Evolutionary conservation across 2,797 vertebrate species (phyloP), one percentile per base, ranked within the genome.

Genomic region (Mallotus villosus): DNA sequence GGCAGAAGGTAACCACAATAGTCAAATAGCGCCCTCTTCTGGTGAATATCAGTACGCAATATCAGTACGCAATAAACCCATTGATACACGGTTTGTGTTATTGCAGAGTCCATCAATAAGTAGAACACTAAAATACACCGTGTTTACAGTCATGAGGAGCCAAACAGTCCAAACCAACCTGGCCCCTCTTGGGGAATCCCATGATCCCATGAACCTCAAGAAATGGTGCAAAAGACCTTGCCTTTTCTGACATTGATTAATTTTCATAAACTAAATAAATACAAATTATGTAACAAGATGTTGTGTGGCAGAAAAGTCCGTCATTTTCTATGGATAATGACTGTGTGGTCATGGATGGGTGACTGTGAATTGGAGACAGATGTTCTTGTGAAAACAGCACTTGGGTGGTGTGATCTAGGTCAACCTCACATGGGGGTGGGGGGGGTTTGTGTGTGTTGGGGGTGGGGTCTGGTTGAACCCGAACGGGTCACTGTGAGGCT

Each of bases 1-100:
- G 2, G 41, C 2, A 46, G 41, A 46, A 55, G 51, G 19, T 8
- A 67, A 67, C 51, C 63, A 67, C 61, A 63, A 57, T 63, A 80
- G 90, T 83, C 85, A 75, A 79, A 87, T 72, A 91, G 90, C 88
- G 59, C 90, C 91, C 89, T 88, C 92, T 89, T 78, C 91, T 93
- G 92, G 87, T 55, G 21, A 57, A 6, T 59, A 60, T 0, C 5
- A 67, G 22, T 41, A 75, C 73, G 70, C 17, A 68, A 14, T 11
- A 46, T 0, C 5, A 67, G 22, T 41, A 75, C 73, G 70, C 17
- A 68, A 14, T 11, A 46, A 46, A 72, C 7, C 2, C 4, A 68
- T 66, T 51, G 22, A n/a, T 59, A 2, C 21, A 2, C 6, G 46
- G 25, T 16, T 11, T 21, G 16, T 8, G 2, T 11, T 6, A 41